phyloP scores from a whole-genome alignment of 2,113 vertebrate species.

The Cyphomyrus plagiostoma region DNA sequence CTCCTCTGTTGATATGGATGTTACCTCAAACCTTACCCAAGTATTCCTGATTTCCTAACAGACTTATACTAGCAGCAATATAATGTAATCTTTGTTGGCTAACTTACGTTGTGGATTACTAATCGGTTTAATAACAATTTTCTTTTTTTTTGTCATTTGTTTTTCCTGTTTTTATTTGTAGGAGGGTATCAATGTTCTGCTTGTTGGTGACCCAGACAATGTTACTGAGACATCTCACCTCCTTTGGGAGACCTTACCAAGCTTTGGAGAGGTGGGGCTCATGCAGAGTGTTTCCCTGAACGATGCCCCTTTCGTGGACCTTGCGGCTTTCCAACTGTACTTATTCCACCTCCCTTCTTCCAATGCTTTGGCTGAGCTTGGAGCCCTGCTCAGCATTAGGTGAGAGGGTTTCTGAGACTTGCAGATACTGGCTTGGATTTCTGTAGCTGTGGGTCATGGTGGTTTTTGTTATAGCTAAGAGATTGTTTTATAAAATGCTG shows the following conservation, averaged over 20 bases:
- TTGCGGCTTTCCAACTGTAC: neutral
- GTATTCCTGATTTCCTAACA: neutral
- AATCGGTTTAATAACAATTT: neutral
- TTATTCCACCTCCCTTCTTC: conserved; percentile 35
- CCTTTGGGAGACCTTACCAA: conserved; percentile 26
- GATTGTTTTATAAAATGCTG: neutral
- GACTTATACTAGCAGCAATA: neutral
- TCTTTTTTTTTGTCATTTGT: neutral
- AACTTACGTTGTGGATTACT: neutral
- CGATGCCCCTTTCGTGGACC: fast-evolving
- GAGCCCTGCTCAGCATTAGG: conserved; percentile 33
- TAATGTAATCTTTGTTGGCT: neutral
- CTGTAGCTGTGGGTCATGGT: neutral
- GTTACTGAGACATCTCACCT: conserved; percentile 16
- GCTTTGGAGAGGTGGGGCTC: neutral
- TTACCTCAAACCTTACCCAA: neutral
- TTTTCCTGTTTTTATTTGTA: neutral
- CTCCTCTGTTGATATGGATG: neutral
- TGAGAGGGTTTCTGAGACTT: neutral
- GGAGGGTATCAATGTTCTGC: conserved; percentile 27
- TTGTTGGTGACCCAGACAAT: conserved; percentile 33
- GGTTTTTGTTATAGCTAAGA: neutral
- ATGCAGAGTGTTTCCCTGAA: neutral
- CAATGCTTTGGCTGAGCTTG: conserved; percentile 22
- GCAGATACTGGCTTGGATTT: neutral